Conservation (phyloP, 1,140 invertebrate genomes). For the Bombus polaris region DNA sequence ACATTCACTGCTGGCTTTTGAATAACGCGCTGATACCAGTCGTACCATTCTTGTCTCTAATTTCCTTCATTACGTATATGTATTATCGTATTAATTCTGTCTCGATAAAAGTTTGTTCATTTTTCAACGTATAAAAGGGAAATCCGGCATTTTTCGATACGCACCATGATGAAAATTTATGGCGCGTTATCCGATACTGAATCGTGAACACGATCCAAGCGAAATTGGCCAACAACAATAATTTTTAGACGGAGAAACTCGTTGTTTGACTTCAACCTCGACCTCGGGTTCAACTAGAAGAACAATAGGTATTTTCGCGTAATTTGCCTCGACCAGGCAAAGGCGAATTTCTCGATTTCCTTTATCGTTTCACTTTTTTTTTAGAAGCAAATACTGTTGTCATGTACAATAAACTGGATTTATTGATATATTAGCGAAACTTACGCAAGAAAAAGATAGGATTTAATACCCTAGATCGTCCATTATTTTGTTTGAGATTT, state of each 20-base stretch:
- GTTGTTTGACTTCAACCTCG: not conserved
- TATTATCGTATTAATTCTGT: not conserved
- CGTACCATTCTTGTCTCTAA: not conserved
- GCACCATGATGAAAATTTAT: not conserved
- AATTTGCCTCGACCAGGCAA: not conserved
- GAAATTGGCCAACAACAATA: not conserved
- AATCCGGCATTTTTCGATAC: not conserved
- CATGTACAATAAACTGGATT: not conserved
- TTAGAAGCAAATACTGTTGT: not conserved
- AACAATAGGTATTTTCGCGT: not conserved
- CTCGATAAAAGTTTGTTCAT: not conserved
- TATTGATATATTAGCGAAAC: not conserved
- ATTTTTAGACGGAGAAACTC: constrained; percentile 15
- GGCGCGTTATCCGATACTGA: not conserved
- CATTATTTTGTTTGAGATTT: not conserved
- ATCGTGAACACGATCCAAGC: not conserved
- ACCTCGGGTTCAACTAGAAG: not conserved
- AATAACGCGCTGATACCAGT: no score
- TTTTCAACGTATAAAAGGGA: not conserved
- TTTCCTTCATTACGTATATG: not conserved
- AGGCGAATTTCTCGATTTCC: not conserved
- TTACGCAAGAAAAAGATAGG: no score
- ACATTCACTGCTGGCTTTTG: not conserved
- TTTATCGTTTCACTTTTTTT: not conserved
- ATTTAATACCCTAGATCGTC: no score